Evolutionary conservation across 2,113 vertebrate species (phyloP), one percentile per base, ranked within the genome.

Genomic region (Cariama cristata): DNA sequence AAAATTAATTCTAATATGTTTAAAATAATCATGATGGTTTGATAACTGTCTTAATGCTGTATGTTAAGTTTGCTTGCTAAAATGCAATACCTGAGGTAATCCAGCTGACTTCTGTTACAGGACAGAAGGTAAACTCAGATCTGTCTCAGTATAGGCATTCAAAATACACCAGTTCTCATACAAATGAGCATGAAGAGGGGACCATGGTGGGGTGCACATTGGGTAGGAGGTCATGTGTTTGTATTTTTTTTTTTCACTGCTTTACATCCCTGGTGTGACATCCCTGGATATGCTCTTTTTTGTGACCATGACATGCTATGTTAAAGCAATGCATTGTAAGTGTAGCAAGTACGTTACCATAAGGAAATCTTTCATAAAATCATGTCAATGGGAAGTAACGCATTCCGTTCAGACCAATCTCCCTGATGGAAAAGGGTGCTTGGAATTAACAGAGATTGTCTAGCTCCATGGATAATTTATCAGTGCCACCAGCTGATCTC

Each of bases 381-480:
- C 68, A 2, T 52, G 64, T 94, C 82, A 94, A 38, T 95, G 86
- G 44, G 42, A 92, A 91, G 69, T 77, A 97, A 93, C 79, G 73
- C 49, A 50, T 85, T 75, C 82, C 72, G 80, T 97, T 95, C 93
- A 97, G 64, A 93, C 73, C 84, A 88, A 44, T 93, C 64, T 93
- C 67, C 77, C 80, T 95, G 88, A 97, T 60, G 77, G 82, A 94
- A 93, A 91, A 84, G n/a, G 26, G 79, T 71, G 81, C 64, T 84
- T 95, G 90, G 93, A 97, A 94, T 97, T 96, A 96, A 69, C 75
- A 91, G 92, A 96, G 80, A 95, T 79, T 96, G 91, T 96, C 82
- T 92, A 86, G 88, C 91, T 93, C 90, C 79, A 91, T 94, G 94
- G 92, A 96, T 94, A 97, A 97, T 96, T 96, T 97, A 97, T 97